These are phyloP conservation scores for Coryphaenoides rupestris DNA, from an alignment of 2,113 vertebrate species.

Conservation along the genomic window DNA sequence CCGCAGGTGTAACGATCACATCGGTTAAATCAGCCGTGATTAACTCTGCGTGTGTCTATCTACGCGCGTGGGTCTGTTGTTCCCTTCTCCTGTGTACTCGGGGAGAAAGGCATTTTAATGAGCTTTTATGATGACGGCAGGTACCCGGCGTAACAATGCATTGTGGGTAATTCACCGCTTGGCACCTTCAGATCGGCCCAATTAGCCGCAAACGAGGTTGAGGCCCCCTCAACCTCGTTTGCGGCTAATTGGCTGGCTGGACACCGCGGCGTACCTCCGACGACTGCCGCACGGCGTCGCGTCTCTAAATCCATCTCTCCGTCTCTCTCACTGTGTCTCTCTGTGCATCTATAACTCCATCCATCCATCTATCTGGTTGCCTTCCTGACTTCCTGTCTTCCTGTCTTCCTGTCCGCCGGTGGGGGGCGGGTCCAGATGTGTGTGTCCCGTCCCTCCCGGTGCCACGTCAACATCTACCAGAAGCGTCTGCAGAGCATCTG, in stretches of 20 bases:
- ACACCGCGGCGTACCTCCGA: too few species aligned
- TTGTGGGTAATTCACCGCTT: background rate
- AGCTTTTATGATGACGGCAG: slow-evolving; percentile 41
- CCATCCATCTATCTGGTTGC: background rate
- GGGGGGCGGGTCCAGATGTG: too few species aligned
- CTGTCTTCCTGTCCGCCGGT: too few species aligned
- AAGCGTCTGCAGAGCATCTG: too few species aligned
- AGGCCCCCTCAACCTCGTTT: too few species aligned
- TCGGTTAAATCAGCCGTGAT: slow-evolving; percentile 63
- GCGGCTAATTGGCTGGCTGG: too few species aligned
- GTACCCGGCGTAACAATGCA: too few species aligned
- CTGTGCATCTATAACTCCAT: background rate
- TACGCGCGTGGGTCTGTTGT: slow-evolving; percentile 3
- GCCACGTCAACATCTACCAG: too few species aligned
- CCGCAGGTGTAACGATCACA: slow-evolving; percentile 65
- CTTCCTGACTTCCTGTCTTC: too few species aligned
- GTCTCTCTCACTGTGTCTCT: background rate
- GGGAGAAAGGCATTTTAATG: slow-evolving; percentile 66
- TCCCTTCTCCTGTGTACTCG: slow-evolving; percentile 41
- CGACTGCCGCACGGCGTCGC: too few species aligned
- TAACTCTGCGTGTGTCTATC: slow-evolving; percentile 25
- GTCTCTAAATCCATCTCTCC: background rate
- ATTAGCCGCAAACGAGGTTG: slow-evolving; percentile 48
- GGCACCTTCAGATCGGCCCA: slow-evolving; percentile 36
- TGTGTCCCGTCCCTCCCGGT: too few species aligned